phyloP scores from a whole-genome alignment of 2,113 vertebrate species.

The Drymodes brunneopygia region DNA sequence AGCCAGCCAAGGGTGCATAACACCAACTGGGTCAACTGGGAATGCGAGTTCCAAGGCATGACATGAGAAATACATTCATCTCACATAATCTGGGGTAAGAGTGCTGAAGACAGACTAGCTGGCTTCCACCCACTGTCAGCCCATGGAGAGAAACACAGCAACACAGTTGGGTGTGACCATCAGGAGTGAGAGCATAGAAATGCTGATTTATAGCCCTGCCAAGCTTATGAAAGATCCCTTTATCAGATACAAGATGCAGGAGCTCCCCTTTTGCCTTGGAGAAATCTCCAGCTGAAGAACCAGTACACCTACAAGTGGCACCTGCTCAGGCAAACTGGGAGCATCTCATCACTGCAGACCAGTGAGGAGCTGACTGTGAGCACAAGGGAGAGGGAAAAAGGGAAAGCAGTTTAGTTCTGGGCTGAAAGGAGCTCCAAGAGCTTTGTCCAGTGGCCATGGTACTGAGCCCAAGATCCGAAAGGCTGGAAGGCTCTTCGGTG shows the following conservation, averaged over 20 bases:
- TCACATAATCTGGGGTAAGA: conserved; percentile 69
- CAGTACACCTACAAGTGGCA: background rate
- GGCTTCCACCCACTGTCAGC: conserved; percentile 70
- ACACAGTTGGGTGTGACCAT: conserved; percentile 68
- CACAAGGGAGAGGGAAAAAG: background rate
- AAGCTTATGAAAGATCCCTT: conserved; percentile 27
- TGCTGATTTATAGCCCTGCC: conserved; percentile 53
- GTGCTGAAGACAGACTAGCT: conserved; percentile 69
- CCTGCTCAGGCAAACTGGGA: background rate
- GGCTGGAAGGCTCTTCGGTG: background rate
- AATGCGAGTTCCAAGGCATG: conserved; percentile 66
- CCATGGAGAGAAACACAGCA: conserved; percentile 70
- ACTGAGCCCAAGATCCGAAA: background rate
- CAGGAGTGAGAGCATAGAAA: conserved; percentile 55
- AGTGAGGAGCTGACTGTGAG: background rate
- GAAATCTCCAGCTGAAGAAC: conserved; percentile 17
- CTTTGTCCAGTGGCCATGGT: background rate
- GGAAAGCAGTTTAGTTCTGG: background rate
- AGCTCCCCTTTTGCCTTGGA: conserved; percentile 21
- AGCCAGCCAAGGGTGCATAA: conserved; percentile 67
- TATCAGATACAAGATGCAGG: background rate
- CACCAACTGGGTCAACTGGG: conserved; percentile 69
- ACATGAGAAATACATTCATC: conserved; percentile 70
- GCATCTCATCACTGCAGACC: background rate
- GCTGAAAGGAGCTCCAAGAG: background rate